Evolutionary conservation across 2,888 invertebrate genomes (phyloP), one percentile per base, ranked within the genome.

Genomic region (Drosophila lutescens): DNA sequence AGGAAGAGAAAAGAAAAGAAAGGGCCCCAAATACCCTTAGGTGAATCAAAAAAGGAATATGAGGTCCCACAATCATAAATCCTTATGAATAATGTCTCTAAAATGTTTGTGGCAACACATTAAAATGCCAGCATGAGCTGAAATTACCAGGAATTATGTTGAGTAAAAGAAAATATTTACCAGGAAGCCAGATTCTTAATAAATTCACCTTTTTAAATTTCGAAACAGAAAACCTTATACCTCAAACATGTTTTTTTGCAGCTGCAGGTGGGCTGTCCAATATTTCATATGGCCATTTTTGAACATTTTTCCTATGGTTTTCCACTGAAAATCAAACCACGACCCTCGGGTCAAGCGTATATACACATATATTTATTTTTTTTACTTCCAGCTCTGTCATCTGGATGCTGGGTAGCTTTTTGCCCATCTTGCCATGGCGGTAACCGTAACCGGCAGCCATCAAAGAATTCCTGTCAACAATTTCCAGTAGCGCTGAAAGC

Each of bases 41-140:
- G 73, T 36, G 49, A 54, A 65, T 51, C 36, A 15, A 32, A 47
- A 47, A 49, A 49, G n/a, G 20, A 36, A 41, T 20, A 32, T 15
- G 13, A 4, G 6, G 2, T 8, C 44, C 12, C 4, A 12, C 41
- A 41, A 43, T 47, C 82, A 62, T 67, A 73, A 76, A 74, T 68
- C 74, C 74, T 74, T 77, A 68, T 76, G 83, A 80, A 83, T 80
- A 82, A 83, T 74, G 83, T 75, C 30, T 15, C 30, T 32, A 63
- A 66, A 65, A 69, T 77, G 49, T 67, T 13, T 69, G 47, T 61
- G 67, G 69, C 58, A 63, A 59, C 63, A 76, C 80, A 81, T 70
- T 51, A 75, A 66, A 70, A 82, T 78, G 68, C 65, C 49, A 65
- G 67, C 63, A 79, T 68, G 65, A 73, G 30, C 61, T 68, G 32